Base-by-base conservation (phyloP, 2,797 vertebrate species). In the Acrossocheilus fasciatus region DNA sequence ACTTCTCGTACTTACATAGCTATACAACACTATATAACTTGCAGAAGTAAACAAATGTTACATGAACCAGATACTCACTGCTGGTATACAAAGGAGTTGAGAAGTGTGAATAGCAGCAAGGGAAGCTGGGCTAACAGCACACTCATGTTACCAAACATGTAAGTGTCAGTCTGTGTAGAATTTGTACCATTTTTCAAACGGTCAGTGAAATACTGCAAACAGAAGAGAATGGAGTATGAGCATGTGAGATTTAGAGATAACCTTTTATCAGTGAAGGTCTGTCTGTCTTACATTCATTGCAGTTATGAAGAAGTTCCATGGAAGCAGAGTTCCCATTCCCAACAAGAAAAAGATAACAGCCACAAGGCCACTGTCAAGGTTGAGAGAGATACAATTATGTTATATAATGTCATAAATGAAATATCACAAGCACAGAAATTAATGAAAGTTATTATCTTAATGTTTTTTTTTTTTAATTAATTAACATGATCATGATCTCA, bases 231-330 rank as follows among this genome's bases (percentile, higher is more conserved):
- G 2, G 59, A 34, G 62, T 43, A 68, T 70, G 11, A 84, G 69
- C 30, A 59, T 14, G 4, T 43, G 2, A 41, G 2, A 81, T 64
- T 17, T 26, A 45, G 45, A 39, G 17, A 26, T 57, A 18, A 57
- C 18, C 26, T 18, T 12, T 30, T 30, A 8, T 82, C 36, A 45
- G 10, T 15, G n/a, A 54, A 54, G 2, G 36, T 54, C 10, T 20
- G 50, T 41, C 54, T 80, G 1, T 88, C 82, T 92, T 90, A 97
- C 97, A 92, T 92, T 92, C 34, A 96, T 96, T 1, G 96, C 96
- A 0, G 96, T 97, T 91, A 97, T 97, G 93, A 97, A 97, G 93
- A 97, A 97, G 92, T 97, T 97, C 97, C 97, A 97, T 1, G 97
- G 96, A 10, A 97, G 93, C 34, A 97, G 92, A 0, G 96, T 97